Evolutionary conservation across 2,888 invertebrate genomes (phyloP), one percentile per base, ranked within the genome.

Genomic region (Conchocele bisecta): DNA sequence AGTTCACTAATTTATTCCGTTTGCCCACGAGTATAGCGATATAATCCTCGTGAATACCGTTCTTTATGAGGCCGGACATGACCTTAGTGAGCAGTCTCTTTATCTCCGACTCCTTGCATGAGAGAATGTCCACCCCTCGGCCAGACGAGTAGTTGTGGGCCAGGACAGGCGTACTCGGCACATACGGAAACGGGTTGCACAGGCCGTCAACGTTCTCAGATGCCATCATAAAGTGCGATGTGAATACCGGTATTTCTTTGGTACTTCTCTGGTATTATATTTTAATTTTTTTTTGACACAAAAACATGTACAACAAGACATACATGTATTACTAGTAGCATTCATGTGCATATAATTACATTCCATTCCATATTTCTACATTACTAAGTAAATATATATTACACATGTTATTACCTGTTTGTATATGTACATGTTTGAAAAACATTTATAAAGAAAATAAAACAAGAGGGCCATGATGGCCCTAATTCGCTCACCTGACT

Each of bases 181-280:
- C 51, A 9, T 51, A 54, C 24, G 54, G 63, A 22, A 74, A 54
- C 3, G 73, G 65, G 17, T 56, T 72, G 17, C 60, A 61, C 5
- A 70, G 33, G n/a, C 39, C 67, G 15, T 77, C 70, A 33, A 60
- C 69, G 41, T 74, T 46, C 13, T 76, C 67, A 15, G 71, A 67
- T 0, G 76, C 76, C 28, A 76, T 73, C 82, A 86, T 83, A 24
- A 85, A 81, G 7, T 83, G 82, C 13, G 80, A 73, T 17, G 85
- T 85, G 68, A 83, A 86, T 26, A 83, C 79, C 67, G 83, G 85
- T 39, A 86, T 86, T 70, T 86, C 86, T 60, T 84, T 84, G 3
- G 84, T 79, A 69, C 83, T 85, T 48, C 86, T 65, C n/a, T n/a
- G n/a, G n/a, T n/a, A n/a, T n/a, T n/a, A n/a, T n/a, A n/a, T n/a